Base-by-base conservation (phyloP, 2,113 vertebrate genomes). In the Odontophorus gujanensis region DNA sequence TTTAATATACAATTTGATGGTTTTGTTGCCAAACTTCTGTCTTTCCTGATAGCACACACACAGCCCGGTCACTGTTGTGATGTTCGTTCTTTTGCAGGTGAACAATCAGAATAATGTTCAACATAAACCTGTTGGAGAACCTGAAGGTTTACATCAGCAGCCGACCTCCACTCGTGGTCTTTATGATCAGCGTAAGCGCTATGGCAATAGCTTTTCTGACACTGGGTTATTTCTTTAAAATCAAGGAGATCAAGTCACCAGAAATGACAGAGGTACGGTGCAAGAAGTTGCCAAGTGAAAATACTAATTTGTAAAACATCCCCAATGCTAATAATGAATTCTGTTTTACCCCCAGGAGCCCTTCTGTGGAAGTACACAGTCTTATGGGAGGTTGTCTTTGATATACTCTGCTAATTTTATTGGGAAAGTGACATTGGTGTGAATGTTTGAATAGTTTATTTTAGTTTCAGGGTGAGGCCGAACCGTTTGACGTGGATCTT, bases 141-240 rank as follows among this genome's bases (percentile, higher is more conserved):
- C 98, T 99, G 96, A 99, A 98, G 98, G 98, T 98, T 93, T 98
- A 98, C 93, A 97, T 99, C 97, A 99, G 98, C 97, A 99, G 97
- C 92, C 99, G 99, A 84, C 99, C 99, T 3, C 99, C 99, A 0
- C 98, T 99, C 94, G 99, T 99, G 97, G 99, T 99, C 81, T 99
- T 99, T 51, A 99, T 99, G 99, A 98, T 99, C 98, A 99, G 99
- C 4, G 99, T 99, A 47, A 99, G 99, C 9, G 98, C 99, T 28
- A 98, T 99, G 98, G 99, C 99, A 85, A 99, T 99, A 47, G 99
- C 99, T 87, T 99, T 99, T 95, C 98, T 99, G 57, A 99, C 99
- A 26, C 97, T 99, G 68, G 99, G 99, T 14, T 99, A 99, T 84
- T 99, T 99, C 98, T 99, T 99, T 96, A 99, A 99, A 93, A 99